These are phyloP conservation scores for Hydractinia echinata DNA, from an alignment of 30 jellyfish, hydroid and myxozoan species.

Conservation along the genomic window DNA sequence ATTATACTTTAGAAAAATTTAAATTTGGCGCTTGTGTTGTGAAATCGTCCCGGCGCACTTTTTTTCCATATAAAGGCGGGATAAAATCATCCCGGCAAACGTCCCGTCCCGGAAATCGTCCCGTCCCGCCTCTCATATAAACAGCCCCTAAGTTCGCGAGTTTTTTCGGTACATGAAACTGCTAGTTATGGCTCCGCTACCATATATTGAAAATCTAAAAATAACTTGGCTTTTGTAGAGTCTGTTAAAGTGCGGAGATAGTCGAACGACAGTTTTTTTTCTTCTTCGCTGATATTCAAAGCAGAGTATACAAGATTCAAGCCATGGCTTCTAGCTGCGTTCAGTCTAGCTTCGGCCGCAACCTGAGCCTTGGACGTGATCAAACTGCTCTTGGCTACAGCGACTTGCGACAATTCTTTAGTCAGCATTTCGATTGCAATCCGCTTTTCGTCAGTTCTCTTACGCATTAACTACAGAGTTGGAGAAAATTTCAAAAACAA, in stretches of 20 bases:
- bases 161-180: no score
- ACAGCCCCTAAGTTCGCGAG: no score
- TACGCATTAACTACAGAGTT: constrained; percentile 39
- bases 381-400: constrained; percentile 24
- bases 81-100: no score
- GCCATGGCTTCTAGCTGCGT: constrained; percentile 59
- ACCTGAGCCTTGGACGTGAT: constrained; percentile 48
- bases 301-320: constrained; percentile 34
- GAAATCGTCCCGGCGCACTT: no score
- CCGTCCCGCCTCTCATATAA: no score
- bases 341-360: constrained; percentile 37
- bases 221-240: no score
- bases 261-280: constrained; percentile 51
- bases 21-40: no score
- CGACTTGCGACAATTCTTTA: constrained; percentile 39
- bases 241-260: constrained; percentile 30
- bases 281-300: constrained; percentile 31
- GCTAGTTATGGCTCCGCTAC: no score
- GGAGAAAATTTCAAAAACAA: not conserved
- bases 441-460: constrained; percentile 45
- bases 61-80: no score
- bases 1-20: no score
- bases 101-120: no score
- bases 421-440: constrained; percentile 25
- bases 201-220: no score